Evolutionary conservation across 1,140 invertebrate species (phyloP).

Genomic region (Drosophila nannoptera): DNA sequence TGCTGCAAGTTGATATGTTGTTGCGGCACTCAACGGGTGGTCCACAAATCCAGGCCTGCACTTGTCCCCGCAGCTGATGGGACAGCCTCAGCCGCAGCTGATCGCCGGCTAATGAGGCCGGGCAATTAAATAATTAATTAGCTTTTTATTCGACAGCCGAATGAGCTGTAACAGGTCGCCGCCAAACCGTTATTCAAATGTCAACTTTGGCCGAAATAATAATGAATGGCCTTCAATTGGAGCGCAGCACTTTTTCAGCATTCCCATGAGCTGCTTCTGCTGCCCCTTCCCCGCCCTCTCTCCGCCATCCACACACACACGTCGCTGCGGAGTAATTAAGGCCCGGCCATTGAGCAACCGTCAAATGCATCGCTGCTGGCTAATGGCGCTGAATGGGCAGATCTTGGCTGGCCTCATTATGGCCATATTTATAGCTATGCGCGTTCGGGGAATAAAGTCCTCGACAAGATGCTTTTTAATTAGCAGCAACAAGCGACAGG

Average conservation of each 20-base stretch:
- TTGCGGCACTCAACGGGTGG: constrained; percentile 47
- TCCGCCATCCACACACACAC: background rate
- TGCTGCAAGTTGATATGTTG: constrained; percentile 14
- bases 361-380: constrained; percentile 6
- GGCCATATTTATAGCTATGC: constrained; percentile 9
- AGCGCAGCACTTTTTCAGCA: too few species aligned
- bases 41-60: constrained; percentile 41
- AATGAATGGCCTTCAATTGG: too few species aligned
- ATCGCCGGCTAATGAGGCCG: constrained; percentile 25
- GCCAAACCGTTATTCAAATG: too few species aligned
- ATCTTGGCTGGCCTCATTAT: constrained; percentile 16
- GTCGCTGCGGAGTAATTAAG: background rate
- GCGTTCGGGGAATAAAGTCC: constrained; percentile 11
- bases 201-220: too few species aligned
- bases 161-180: too few species aligned
- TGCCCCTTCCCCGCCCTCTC: too few species aligned
- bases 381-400: constrained; percentile 7
- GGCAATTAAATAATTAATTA: constrained; percentile 24
- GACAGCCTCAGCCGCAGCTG: constrained; percentile 13
- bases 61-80: constrained; percentile 18
- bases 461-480: constrained; percentile 63
- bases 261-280: too few species aligned
- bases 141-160: background rate
- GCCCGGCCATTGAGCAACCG: background rate
- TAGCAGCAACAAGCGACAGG: constrained; percentile 55